Conservation (phyloP, 2,113 vertebrate species). For the Vidua macroura region DNA sequence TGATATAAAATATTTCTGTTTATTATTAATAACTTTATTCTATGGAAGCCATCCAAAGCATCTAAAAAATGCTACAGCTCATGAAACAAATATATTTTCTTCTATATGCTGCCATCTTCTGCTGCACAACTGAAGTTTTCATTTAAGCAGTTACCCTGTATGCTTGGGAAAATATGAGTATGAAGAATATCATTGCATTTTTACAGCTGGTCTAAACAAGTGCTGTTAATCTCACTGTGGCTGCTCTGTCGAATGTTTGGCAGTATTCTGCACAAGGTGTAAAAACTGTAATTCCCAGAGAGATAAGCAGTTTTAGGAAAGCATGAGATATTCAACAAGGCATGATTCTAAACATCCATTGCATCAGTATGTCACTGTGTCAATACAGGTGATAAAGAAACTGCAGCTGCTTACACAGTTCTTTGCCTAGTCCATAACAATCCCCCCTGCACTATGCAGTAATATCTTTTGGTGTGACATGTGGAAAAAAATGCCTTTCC, state of each 20-base stretch:
- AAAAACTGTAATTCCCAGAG: background rate
- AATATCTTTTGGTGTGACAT: background rate
- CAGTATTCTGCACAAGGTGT: background rate
- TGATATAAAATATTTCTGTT: background rate
- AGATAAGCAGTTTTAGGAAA: background rate
- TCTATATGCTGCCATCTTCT: conserved; percentile 59
- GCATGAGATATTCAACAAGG: background rate
- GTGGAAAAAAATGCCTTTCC: background rate
- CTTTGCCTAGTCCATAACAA: background rate
- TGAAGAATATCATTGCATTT: background rate
- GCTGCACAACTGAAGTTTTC: conserved; percentile 21
- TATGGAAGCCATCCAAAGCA: background rate
- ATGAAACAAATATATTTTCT: conserved; percentile 1
- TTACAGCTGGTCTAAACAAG: background rate
- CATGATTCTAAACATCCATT: background rate
- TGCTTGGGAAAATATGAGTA: background rate
- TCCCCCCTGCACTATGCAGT: background rate
- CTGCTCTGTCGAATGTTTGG: background rate
- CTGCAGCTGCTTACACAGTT: background rate
- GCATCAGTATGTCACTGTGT: background rate
- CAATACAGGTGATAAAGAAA: background rate
- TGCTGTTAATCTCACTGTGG: background rate
- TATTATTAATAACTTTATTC: background rate
- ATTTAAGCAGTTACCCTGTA: background rate
- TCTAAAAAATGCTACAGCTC: background rate